These are phyloP conservation scores for Drosophila busckii DNA, from an alignment of 1,140 invertebrate genomes.

Conservation along the genomic window DNA sequence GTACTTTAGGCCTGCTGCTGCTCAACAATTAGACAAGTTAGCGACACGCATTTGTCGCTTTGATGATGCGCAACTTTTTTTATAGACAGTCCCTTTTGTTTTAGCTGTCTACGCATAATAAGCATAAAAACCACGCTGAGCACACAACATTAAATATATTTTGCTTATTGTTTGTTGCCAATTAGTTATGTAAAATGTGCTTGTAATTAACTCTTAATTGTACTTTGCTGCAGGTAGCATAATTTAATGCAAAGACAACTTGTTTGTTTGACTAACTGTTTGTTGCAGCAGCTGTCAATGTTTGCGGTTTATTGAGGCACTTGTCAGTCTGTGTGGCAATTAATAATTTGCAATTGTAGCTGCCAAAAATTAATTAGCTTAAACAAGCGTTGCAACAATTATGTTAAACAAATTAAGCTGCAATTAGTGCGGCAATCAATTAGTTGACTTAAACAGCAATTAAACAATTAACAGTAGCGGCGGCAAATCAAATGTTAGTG, in stretches of 20 bases:
- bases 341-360: too few relatives aligned
- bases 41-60: too few relatives aligned
- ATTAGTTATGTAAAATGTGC: slow-evolving; percentile 66
- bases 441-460: slow-evolving; percentile 18
- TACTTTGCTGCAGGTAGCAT: slow-evolving; percentile 27
- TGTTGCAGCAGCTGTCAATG: slow-evolving; percentile 47
- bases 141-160: slow-evolving; percentile 43
- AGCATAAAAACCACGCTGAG: slow-evolving; percentile 34
- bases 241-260: slow-evolving; percentile 51
- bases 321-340: slow-evolving; percentile 20
- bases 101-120: slow-evolving; percentile 5
- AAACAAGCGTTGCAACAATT: too few relatives aligned
- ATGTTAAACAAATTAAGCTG: slow-evolving; percentile 14
- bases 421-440: slow-evolving; percentile 3
- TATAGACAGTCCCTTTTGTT: slow-evolving; percentile 13
- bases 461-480: slow-evolving; percentile 7
- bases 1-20: too few relatives aligned
- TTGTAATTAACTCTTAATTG: slow-evolving; percentile 68
- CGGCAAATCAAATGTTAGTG: not conserved
- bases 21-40: too few relatives aligned
- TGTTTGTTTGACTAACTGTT: not conserved
- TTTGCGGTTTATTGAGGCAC: slow-evolving; percentile 39
- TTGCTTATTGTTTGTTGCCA: slow-evolving; percentile 23
- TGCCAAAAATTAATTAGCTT: too few relatives aligned
- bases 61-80: not conserved